Base-by-base conservation (phyloP, 2,888 invertebrate genomes). In the Euphydryas editha region DNA sequence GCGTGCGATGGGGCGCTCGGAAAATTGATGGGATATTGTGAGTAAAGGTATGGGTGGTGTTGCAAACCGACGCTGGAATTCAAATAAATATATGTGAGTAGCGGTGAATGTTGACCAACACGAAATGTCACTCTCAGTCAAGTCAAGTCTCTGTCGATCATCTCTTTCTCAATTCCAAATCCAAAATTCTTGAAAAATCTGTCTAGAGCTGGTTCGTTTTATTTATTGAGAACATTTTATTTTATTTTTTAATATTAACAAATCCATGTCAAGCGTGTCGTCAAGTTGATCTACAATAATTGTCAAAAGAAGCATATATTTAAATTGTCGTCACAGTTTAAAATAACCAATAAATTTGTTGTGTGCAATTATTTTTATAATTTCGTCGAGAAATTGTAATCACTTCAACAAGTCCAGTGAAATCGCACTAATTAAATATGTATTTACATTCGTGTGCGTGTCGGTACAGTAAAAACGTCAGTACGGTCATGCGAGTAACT, bases 1-100 rank as follows among this genome's bases (percentile, higher is more conserved):
- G 91, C 92, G 84, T 93, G 92, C 82, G 92, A 92, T 73, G 93
- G 88, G 81, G 88, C 90, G 85, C 90, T 88, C 83, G 93, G 89
- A 80, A 93, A 93, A 86, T 93, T 93, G 84, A 92, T 87, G 78
- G 93, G 92, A 81, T 93, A 93, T 88, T 92, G 92, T 77, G 92
- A 89, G 82, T 92, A 93, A 79, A 93, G 86, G 80, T 92, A 92
- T 72, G 93, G 92, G 73, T 93, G 87, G 83, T 90, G 90, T 82
- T 86, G 90, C 80, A 92, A 88, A 87, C 92, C 91, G 82, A 86
- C 83, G 83, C 93, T 93, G 92, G 77, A 93, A 92, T 85, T 81
- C 79, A 90, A 90, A 90, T 75, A 84, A 83, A 71, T 36, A 75
- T 75, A 73, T 64, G 49, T 51, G 49, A 51, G 21, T 51, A 7